Evolutionary conservation across 2,888 invertebrate species (phyloP), one percentile per base, ranked within the genome.

Genomic region (Eucera pruinosa): DNA sequence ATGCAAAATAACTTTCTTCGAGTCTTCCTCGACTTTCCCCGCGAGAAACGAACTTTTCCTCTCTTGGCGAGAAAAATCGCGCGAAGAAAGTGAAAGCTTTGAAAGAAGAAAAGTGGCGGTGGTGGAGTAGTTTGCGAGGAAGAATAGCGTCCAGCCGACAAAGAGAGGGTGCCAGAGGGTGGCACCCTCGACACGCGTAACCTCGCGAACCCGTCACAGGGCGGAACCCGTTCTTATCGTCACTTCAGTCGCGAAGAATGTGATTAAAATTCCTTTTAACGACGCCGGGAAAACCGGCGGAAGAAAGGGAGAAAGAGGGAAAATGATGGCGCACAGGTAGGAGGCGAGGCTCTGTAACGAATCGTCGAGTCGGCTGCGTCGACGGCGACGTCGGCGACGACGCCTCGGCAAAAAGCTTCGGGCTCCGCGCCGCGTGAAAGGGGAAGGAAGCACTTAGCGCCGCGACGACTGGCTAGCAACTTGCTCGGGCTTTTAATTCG

Each of bases 231-330:
- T 80, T 80, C 86, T 86, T 83, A 80, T 81, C 87, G 87, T 85
- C 87, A 87, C 87, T 86, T 84, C 75, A 83, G 78, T 83, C 82
- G 78, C 78, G 80, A 86, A 87, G 88, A 89, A 89, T 87, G 88
- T 88, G 87, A 88, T 86, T 88, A 88, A 88, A 87, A 88, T 87
- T 88, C 85, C 87, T 89, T 89, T 89, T 87, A 87, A 82, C 87
- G 84, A 87, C 81, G 68, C 48, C 36, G 47, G 45, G 58, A 27
- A 15, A 52, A 36, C 43, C 23, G 55, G 41, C 20, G 7, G 18
- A 27, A 36, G 54, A 52, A 43, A 36, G 41, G 30, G 33, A 52
- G 11, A 18, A 2, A 6, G 25, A 25, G 48, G 25, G 33, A 50
- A 33, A 25, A 15, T 11, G 25, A 18, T 36, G 25, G 67, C 20